These are phyloP conservation scores for Nothobranchius furzeri DNA, from an alignment of 2,113 vertebrate species.

Conservation along the genomic window DNA sequence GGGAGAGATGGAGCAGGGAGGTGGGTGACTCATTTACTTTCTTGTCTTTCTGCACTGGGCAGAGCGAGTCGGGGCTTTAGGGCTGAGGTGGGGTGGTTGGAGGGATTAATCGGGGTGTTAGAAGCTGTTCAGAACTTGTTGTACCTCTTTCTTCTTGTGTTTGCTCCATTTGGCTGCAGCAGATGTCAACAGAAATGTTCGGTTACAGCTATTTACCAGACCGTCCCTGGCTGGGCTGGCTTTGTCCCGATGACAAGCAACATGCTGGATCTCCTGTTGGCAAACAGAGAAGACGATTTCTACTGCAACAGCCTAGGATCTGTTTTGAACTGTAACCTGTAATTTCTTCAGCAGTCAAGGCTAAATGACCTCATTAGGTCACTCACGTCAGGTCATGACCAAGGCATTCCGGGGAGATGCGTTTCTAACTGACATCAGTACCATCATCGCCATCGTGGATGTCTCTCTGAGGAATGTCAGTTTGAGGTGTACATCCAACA, in stretches of 20 bases:
- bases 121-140: constrained; percentile 45
- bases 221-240: constrained; percentile 33
- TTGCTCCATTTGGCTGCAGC: constrained; percentile 64
- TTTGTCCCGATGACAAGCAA: constrained; percentile 54
- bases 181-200: constrained; percentile 65
- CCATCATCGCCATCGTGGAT: no score
- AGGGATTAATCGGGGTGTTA: background rate
- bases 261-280: constrained; percentile 39
- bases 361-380: background rate
- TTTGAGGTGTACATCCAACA: no score
- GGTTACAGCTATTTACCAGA: constrained; percentile 58
- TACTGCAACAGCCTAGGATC: background rate
- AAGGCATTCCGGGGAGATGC: no score
- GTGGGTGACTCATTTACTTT: constrained; percentile 71
- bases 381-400: no score
- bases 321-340: background rate
- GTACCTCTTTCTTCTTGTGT: constrained; percentile 64
- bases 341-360: background rate
- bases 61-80: constrained; percentile 35
- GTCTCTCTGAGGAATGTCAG: no score
- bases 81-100: background rate
- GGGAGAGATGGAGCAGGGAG: constrained; percentile 39
- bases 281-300: constrained; percentile 26
- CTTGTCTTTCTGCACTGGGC: constrained; percentile 55
- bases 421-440: no score